A percentile compares a stretch with the other conserved stretches of the same genome.
phyloP scores from a whole-genome alignment of 1,140 invertebrate species.

The Eupristina koningsbergeri region DNA sequence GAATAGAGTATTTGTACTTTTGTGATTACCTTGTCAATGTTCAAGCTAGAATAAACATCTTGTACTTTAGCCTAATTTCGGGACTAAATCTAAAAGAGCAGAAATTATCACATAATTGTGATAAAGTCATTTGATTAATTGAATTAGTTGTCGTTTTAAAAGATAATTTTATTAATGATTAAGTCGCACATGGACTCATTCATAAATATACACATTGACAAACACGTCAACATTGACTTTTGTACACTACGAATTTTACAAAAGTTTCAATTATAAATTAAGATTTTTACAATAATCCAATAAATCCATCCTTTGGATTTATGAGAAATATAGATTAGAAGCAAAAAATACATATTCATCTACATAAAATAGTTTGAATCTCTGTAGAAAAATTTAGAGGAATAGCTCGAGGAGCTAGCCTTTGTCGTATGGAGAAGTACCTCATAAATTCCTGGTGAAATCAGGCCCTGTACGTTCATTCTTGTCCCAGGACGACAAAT shows the following conservation, averaged over 20 bases:
- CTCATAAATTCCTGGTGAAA: constrained; percentile 25
- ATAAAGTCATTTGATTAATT: not conserved
- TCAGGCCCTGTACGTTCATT: not conserved
- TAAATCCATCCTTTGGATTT: not conserved
- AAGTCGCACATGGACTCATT: not conserved
- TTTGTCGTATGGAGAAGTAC: constrained; percentile 35
- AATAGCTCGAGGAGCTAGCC: not conserved
- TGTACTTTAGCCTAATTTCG: not conserved
- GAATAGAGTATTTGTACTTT: not conserved
- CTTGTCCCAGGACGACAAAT: not conserved
- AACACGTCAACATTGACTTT: too few relatives aligned
- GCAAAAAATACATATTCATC: constrained; percentile 19
- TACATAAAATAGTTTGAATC: not conserved
- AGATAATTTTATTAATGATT: not conserved
- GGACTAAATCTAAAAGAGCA: too few relatives aligned
- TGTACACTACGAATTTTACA: too few relatives aligned
- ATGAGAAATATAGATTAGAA: not conserved
- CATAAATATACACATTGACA: too few relatives aligned
- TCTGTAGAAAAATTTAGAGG: not conserved
- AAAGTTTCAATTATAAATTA: too few relatives aligned
- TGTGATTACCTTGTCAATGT: not conserved
- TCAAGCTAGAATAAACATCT: not conserved
- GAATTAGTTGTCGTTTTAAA: not conserved
- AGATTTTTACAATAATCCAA: too few relatives aligned
- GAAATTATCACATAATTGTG: not conserved